Conservation (phyloP, 2,113 vertebrate species). For the Sapajus apella region DNA sequence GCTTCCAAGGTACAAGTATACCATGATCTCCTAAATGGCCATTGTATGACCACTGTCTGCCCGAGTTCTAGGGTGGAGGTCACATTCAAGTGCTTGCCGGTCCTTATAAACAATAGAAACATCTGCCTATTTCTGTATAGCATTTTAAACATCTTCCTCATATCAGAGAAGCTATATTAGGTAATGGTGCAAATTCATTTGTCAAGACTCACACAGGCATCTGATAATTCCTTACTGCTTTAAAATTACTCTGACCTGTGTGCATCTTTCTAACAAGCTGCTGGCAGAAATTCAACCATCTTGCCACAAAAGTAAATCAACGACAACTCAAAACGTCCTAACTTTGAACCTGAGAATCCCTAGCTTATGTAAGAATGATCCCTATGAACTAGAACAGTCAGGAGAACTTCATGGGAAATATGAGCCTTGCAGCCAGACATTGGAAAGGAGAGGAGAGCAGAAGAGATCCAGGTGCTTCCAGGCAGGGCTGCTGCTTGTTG, state of each 20-base stretch:
- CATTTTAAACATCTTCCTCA: neutral
- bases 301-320: neutral
- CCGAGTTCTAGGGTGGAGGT: neutral
- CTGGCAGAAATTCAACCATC: neutral
- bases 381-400: neutral
- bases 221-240: neutral
- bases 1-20: neutral
- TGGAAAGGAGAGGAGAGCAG: neutral
- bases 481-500: neutral
- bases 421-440: neutral
- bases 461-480: neutral
- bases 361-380: neutral
- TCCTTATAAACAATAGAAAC: neutral
- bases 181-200: neutral
- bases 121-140: neutral
- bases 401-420: neutral
- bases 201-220: neutral
- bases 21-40: neutral
- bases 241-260: neutral
- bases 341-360: neutral
- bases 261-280: neutral
- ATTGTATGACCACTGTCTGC: neutral
- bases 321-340: neutral
- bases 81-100: neutral
- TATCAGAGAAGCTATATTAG: neutral